Base-by-base conservation (phyloP, 2,797 vertebrate genomes). In the Astyanax mexicanus region DNA sequence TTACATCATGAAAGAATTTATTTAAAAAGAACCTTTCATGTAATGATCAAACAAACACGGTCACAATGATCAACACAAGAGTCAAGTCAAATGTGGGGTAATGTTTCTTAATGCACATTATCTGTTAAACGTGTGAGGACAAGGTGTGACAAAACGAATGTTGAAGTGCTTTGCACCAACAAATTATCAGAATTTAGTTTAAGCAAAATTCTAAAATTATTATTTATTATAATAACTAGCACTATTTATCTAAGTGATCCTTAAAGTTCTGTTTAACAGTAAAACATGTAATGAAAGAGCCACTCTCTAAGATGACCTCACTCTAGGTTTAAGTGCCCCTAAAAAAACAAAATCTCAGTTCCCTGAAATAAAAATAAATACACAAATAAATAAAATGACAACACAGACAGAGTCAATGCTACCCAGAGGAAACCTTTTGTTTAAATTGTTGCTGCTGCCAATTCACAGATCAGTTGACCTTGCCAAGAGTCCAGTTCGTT, bases 281-380 rank as follows among this genome's bases (percentile, higher is more conserved):
- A 44, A 11, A 40, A 42, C 15, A 23, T 11, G 6, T n/a, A 38
- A 37, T 2, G 19, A 8, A 58, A 58, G 55, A 9, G 12, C 15
- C 40, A 61, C n/a, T 19, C n/a, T 38, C 32, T 60, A 19, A 32
- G 44, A 66, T 58, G 21, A 62, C 17, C 40, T 51, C 9, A 35
- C 23, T 45, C 54, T 52, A 51, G 25, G 37, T 58, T 19, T 32
- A n/a, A 42, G 6, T 55, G 44, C 54, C 29, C 60, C 35, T 35
- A 72, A 62, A 40, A n/a, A 23, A 15, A 66, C 80, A 84, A 88
- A 57, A 82, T 74, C 67, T 84, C 75, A 2, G 82, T 82, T 76
- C 79, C 80, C 67, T 80, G 72, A 85, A 88, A 81, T 72, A 13
- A 86, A 90, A 88, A 92, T 91, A 91, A 92, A 91, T 88, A 93